Base-by-base conservation (phyloP, 1,140 invertebrate genomes). In the Neuroterus valhalla region DNA sequence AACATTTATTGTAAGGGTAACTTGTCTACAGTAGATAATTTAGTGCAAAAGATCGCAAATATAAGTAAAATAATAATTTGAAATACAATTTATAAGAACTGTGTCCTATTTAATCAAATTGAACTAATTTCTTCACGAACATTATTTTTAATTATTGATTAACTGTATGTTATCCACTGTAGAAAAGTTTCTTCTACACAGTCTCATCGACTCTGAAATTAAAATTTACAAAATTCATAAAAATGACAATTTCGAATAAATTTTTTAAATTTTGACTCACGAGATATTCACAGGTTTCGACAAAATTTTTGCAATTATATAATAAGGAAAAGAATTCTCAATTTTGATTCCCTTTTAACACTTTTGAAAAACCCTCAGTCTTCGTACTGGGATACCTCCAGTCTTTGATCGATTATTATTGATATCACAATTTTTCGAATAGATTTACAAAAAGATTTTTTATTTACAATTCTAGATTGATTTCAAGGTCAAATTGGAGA, bases 321-420 rank as follows among this genome's bases (percentile, higher is more conserved):
- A 31, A 5, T 31, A 31, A 31, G 31, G 31, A 31, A 31, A 62
- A 31, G 23, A 10, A 62, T 26, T 62, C 15, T 23, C 3, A 14
- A 6, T 31, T 14, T 55, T 55, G 23, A 21, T 52, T 52, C 21
- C 26, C 31, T 62, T 62, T 62, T 55, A 21, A 55, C 23, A 62
- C 23, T 31, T 62, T 62, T 50, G 8, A 62, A 62, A 62, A 62
- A 62, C 52, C 31, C 52, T 62, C 52, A 62, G 52, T 62, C 52
- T 62, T 62, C 15, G 26, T 62, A 62, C 31, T 31, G 52, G 52
- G 31, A 62, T 31, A 62, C 31, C 31, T 12, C 52, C 23, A 2
- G 1, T 62, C 31, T 55, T 62, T 62, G 52, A 62, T 62, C 52
- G 52, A 31, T 62, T 62, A 15, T 23, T 62, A 31, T 48, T 26